Conservation (phyloP, 2,113 vertebrate genomes). For the Crotalus tigris region DNA sequence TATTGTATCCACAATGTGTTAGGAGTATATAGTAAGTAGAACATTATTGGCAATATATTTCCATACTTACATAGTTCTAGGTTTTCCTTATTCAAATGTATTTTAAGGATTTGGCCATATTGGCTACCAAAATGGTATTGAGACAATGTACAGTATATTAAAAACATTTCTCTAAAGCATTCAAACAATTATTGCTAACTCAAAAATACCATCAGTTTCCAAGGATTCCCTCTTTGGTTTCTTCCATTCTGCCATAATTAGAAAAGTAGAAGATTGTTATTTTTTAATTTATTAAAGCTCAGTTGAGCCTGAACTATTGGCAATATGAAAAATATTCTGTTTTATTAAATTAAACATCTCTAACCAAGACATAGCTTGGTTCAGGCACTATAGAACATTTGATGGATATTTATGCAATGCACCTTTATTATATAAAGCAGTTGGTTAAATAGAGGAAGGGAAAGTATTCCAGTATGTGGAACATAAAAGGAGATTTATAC, state of each 20-base stretch:
- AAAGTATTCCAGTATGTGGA: neutral
- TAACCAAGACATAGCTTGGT: neutral
- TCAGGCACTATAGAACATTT: neutral
- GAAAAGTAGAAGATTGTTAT: neutral
- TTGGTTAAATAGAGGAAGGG: neutral
- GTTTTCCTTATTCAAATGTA: neutral
- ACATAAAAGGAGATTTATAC: neutral
- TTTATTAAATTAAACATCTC: neutral
- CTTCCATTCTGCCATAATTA: neutral
- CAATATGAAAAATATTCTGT: neutral
- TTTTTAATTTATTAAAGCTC: neutral
- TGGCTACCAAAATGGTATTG: neutral
- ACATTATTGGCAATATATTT: neutral
- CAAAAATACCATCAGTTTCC: neutral
- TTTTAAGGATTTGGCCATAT: neutral
- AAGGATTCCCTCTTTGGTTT: neutral
- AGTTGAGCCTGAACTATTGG: neutral
- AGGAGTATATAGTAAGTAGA: constrained; percentile 44
- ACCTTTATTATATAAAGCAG: neutral
- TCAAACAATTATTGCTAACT: neutral
- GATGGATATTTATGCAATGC: neutral
- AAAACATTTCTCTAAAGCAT: neutral
- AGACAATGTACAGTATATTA: neutral
- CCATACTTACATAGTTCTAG: neutral
- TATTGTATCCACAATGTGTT: constrained; percentile 65